Evolutionary conservation across 2,888 invertebrate species (phyloP).

Genomic region (Pediacus dermestoides): DNA sequence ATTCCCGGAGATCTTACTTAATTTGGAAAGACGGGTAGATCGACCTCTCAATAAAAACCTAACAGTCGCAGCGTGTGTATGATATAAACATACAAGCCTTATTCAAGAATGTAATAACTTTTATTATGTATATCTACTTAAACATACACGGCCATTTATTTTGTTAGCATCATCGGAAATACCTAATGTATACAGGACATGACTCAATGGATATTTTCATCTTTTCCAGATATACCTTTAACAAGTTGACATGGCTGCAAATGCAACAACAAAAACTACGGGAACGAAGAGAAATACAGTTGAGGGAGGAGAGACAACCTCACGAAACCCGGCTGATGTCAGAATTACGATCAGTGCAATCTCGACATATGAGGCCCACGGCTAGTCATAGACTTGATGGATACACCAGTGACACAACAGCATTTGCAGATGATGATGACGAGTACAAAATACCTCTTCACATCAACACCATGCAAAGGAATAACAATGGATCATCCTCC

Average conservation of each 20-base stretch:
- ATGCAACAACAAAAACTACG: constrained; percentile 78
- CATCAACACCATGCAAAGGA: constrained; percentile 56
- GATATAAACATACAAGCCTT: background rate
- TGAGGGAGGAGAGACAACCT: constrained; percentile 68
- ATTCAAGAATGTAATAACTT: no score
- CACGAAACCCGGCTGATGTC: constrained; percentile 63
- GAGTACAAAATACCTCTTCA: constrained; percentile 68
- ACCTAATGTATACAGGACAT: no score
- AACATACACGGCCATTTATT: no score
- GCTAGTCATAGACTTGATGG: constrained; percentile 62
- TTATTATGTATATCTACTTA: constrained; percentile 3
- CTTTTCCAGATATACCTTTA: constrained; percentile 38
- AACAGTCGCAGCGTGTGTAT: constrained; percentile 4
- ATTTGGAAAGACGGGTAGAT: constrained; percentile 37
- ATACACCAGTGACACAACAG: constrained; percentile 75
- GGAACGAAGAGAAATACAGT: constrained; percentile 70
- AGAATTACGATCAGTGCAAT: constrained; percentile 56
- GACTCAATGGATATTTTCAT: background rate
- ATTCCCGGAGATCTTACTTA: constrained; percentile 32
- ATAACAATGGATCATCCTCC: constrained; percentile 33
- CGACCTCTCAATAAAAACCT: constrained; percentile 12
- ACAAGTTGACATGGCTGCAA: constrained; percentile 71
- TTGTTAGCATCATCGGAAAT: no score
- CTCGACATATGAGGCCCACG: constrained; percentile 46
- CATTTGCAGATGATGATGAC: constrained; percentile 74